These are phyloP conservation scores for Callopanchax toddi DNA, from an alignment of 2,113 vertebrate genomes.

Conservation along the genomic window DNA sequence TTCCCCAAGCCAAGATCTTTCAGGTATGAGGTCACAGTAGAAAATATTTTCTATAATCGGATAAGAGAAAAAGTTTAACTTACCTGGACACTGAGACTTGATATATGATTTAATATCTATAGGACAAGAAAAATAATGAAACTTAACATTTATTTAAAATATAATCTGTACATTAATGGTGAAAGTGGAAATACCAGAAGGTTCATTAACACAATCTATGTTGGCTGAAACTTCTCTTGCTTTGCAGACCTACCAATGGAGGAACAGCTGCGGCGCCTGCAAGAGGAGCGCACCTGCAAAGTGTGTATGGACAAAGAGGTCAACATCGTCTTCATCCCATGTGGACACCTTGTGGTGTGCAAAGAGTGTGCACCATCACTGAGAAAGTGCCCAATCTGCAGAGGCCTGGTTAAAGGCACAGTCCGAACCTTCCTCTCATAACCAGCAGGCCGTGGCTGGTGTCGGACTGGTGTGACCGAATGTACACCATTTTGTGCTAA, in stretches of 20 bases:
- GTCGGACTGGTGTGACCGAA: too few relatives aligned
- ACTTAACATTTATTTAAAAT: too few relatives aligned
- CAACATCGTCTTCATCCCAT: constrained; percentile 90
- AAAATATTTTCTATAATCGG: too few relatives aligned
- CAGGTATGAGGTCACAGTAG: constrained; percentile 84
- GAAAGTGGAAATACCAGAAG: neutral
- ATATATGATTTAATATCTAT: too few relatives aligned
- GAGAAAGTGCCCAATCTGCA: constrained; percentile 89
- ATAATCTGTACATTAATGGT: too few relatives aligned
- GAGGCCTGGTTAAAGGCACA: constrained; percentile 82
- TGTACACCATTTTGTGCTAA: too few relatives aligned
- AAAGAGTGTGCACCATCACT: constrained; percentile 85
- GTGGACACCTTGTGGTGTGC: constrained; percentile 91
- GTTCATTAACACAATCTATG: neutral
- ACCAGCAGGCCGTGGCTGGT: neutral
- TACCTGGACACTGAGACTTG: too few relatives aligned
- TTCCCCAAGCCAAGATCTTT: constrained; percentile 90
- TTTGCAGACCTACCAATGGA: constrained; percentile 82
- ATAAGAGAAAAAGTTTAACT: too few relatives aligned
- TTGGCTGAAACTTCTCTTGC: neutral
- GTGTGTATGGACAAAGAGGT: constrained; percentile 92
- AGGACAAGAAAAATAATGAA: too few relatives aligned
- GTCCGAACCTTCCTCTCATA: constrained; percentile 82
- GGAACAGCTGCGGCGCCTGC: constrained; percentile 84
- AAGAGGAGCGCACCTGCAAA: constrained; percentile 88